phyloP scores from a whole-genome alignment of 2,797 vertebrate species.

The Poecile montanus region DNA sequence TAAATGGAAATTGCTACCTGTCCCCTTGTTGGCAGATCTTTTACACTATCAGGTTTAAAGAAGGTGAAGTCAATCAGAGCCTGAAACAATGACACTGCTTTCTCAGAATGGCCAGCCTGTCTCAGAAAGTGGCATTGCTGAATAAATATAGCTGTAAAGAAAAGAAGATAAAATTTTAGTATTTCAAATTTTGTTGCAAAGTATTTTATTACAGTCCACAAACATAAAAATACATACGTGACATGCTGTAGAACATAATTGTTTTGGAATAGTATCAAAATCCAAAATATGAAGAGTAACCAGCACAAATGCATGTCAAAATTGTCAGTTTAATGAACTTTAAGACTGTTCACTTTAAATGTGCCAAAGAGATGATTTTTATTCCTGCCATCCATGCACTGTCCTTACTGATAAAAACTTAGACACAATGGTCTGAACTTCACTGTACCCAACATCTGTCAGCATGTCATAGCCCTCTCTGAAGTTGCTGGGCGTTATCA shows the following conservation, averaged over 20 bases:
- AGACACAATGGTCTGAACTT: not conserved
- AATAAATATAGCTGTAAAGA: slow-evolving; percentile 83
- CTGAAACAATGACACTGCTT: slow-evolving; percentile 89
- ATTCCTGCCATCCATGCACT: not conserved
- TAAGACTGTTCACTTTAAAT: not conserved
- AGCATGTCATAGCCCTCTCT: not conserved
- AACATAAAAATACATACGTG: not conserved
- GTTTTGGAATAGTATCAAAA: not conserved
- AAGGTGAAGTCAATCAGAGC: slow-evolving; percentile 88
- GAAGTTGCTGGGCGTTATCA: not conserved
- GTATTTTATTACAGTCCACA: not conserved
- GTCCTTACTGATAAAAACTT: not conserved
- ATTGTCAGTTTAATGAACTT: not conserved
- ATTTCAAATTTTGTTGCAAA: not conserved
- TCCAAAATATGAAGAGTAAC: not conserved
- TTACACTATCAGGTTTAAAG: slow-evolving; percentile 88
- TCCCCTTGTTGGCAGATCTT: slow-evolving; percentile 80
- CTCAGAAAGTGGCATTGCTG: slow-evolving; percentile 91
- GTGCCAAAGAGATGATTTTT: not conserved
- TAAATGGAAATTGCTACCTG: slow-evolving; percentile 72
- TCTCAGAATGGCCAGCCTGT: slow-evolving; percentile 87
- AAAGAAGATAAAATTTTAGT: not conserved
- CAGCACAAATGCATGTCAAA: not conserved
- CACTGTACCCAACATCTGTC: not conserved
- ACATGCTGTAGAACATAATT: not conserved